Evolutionary conservation across 2,113 vertebrate species (phyloP).

Genomic region (Pelmatolapia mariae): DNA sequence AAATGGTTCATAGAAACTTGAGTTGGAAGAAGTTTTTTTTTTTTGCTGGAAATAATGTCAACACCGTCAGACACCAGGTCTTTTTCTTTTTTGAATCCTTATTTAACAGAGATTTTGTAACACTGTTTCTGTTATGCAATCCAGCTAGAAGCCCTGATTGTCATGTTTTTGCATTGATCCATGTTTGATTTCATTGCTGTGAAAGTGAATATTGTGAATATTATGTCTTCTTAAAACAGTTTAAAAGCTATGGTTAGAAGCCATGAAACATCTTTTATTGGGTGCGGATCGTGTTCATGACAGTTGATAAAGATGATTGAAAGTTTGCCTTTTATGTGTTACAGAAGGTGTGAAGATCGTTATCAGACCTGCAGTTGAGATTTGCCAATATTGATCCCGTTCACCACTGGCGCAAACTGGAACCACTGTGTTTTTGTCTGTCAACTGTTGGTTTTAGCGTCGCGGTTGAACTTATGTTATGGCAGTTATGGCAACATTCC

Average conservation of each 20-base stretch:
- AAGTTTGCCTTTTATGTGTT: not conserved
- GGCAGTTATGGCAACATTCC: not conserved
- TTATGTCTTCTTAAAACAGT: not conserved
- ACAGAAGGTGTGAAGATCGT: not conserved
- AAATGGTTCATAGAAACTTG: not conserved
- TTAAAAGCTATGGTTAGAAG: not conserved
- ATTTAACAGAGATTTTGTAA: not conserved
- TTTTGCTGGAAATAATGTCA: not conserved
- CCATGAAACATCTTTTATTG: not conserved
- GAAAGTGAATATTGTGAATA: not conserved
- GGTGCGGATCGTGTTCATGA: not conserved
- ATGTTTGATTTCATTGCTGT: not conserved
- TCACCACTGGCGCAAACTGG: not conserved
- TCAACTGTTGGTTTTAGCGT: not conserved
- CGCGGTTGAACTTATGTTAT: not conserved
- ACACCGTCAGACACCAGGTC: not conserved
- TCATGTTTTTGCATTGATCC: not conserved
- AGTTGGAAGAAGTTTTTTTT: not conserved
- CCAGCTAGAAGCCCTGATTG: not conserved
- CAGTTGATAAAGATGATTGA: not conserved
- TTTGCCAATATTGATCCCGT: not conserved
- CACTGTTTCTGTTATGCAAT: not conserved
- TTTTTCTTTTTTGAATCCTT: not conserved
- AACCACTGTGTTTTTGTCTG: not conserved
- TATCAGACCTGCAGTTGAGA: not conserved